Conservation (phyloP, 2,888 invertebrate species). For the Cosmorhoe ocellata region DNA sequence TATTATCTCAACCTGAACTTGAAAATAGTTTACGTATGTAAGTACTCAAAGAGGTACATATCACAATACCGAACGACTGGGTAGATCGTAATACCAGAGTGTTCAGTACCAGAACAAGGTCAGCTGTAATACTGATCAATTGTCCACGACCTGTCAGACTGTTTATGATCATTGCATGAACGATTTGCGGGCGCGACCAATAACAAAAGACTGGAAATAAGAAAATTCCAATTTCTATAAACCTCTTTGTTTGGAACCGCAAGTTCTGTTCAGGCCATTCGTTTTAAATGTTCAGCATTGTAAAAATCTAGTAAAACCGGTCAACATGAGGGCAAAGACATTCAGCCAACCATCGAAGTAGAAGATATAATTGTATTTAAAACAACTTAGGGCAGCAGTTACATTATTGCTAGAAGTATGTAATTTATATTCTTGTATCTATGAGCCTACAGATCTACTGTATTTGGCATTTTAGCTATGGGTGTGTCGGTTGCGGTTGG, state of each 20-base stretch:
- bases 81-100: too few relatives aligned
- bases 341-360: constrained; percentile 5
- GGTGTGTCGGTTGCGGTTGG: constrained; percentile 2
- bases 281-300: constrained; percentile 4
- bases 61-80: too few relatives aligned
- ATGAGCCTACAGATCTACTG: not conserved
- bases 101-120: too few relatives aligned
- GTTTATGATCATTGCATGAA: constrained; percentile 23
- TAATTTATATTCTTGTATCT: constrained; percentile 7
- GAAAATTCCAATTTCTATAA: constrained; percentile 7
- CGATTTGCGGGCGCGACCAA: not conserved
- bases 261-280: not conserved
- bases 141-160: constrained; percentile 19
- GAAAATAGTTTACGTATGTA: constrained; percentile 1
- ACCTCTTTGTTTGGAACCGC: not conserved
- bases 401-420: constrained; percentile 4
- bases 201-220: constrained; percentile 6
- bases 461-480: constrained; percentile 4
- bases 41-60: constrained; percentile 2
- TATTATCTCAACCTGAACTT: constrained; percentile 6
- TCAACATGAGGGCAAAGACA: constrained; percentile 7
- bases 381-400: constrained; percentile 5
- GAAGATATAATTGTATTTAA: constrained; percentile 12
- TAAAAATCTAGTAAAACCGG: constrained; percentile 11
- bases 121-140: constrained; percentile 10